Evolutionary conservation across 2,888 invertebrate species (phyloP).

Genomic region (Archips crataeganus): DNA sequence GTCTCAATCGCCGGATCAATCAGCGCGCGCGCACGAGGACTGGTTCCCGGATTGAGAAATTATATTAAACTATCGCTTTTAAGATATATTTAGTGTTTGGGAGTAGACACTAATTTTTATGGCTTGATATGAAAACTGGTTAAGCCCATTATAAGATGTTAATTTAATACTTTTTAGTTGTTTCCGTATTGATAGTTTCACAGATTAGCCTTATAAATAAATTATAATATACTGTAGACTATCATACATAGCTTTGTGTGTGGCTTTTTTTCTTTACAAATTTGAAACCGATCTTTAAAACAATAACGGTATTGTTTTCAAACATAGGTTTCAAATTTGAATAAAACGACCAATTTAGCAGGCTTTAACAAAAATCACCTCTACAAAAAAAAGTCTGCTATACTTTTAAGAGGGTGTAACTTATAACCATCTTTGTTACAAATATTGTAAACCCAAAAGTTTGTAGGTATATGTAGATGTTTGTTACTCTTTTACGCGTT

Average conservation of each 20-base stretch:
- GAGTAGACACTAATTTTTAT: slow-evolving; percentile 36
- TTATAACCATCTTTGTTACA: too few species aligned
- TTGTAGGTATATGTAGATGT: too few species aligned
- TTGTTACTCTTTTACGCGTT: too few species aligned
- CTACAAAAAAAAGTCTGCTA: too few species aligned
- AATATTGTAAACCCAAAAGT: too few species aligned
- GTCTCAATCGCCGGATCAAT: slow-evolving; percentile 84
- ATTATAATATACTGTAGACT: neutral
- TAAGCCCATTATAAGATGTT: slow-evolving; percentile 1
- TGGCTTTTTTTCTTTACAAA: neutral
- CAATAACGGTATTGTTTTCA: too few species aligned
- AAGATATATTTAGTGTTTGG: slow-evolving; percentile 35
- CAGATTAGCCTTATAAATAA: neutral
- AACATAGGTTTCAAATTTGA: too few species aligned
- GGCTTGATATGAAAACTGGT: neutral
- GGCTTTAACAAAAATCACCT: too few species aligned
- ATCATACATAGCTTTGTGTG: neutral
- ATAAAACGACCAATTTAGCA: too few species aligned
- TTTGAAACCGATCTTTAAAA: too few species aligned
- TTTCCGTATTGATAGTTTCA: neutral
- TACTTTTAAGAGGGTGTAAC: too few species aligned
- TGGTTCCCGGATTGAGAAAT: slow-evolving; percentile 72
- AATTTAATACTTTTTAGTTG: neutral
- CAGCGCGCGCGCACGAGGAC: slow-evolving; percentile 78
- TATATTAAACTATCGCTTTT: slow-evolving; percentile 47